Evolutionary conservation across 2,797 vertebrate species (phyloP).

Genomic region (Salarias fasciatus): DNA sequence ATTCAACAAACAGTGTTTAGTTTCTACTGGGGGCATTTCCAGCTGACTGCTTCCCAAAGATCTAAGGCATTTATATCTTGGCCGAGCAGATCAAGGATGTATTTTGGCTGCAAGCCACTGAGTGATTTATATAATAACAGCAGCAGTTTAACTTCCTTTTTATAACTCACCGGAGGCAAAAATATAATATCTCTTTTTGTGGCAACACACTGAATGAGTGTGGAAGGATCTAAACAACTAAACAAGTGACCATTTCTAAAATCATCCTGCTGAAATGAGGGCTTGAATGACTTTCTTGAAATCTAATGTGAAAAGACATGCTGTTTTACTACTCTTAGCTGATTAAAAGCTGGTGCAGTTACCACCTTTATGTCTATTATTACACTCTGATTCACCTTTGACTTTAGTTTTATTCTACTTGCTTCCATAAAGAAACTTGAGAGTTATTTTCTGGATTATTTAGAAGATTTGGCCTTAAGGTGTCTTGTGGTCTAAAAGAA

Average conservation of each 20-base stretch:
- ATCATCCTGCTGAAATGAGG: conserved; percentile 2
- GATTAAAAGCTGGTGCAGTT: conserved; percentile 10
- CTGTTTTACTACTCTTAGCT: conserved; percentile 3
- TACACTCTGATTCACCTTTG: conserved; percentile 1
- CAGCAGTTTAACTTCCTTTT: conserved; percentile 6
- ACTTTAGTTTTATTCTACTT: neutral
- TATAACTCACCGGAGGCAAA: conserved; percentile 14
- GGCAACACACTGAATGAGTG: conserved; percentile 1
- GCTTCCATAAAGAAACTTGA: neutral
- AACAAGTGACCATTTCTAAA: neutral
- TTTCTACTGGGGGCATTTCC: conserved; percentile 14
- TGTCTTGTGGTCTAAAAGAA: neutral
- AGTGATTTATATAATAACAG: conserved; percentile 24
- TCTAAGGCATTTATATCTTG: conserved; percentile 22
- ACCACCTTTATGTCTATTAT: neutral
- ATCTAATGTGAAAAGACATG: neutral
- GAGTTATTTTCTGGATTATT: conserved; percentile 6
- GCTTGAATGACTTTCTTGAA: conserved; percentile 4
- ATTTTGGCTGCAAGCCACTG: conserved; percentile 21
- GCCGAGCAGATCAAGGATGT: conserved; percentile 26
- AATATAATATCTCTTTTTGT: neutral
- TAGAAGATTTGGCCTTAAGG: neutral
- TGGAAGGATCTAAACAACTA: conserved; percentile 9
- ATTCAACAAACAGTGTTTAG: conserved; percentile 12
- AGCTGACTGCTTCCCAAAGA: conserved; percentile 19